A percentile compares a stretch with the other conserved stretches of the same genome.
phyloP scores from a whole-genome alignment of 2,888 invertebrate species.

The Eupithecia vulgata region DNA sequence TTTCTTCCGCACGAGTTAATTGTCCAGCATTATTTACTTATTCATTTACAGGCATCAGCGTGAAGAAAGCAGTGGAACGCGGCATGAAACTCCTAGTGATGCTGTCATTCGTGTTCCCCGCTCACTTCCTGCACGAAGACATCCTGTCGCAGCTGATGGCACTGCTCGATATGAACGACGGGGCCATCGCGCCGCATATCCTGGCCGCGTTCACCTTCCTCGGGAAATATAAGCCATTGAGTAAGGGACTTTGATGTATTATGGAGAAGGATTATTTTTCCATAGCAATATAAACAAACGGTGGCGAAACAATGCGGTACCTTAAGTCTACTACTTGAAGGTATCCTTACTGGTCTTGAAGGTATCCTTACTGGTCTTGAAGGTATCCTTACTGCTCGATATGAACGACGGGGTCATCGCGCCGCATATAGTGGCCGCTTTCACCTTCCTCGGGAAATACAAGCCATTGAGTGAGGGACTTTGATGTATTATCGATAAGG shows the following conservation, averaged over 20 bases:
- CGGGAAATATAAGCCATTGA: slow-evolving; percentile 93
- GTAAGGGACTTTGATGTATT: slow-evolving; percentile 69
- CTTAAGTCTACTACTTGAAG: neutral
- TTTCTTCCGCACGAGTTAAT: too few relatives aligned
- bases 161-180: slow-evolving; percentile 92
- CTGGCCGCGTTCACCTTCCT: slow-evolving; percentile 93
- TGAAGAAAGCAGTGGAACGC: slow-evolving; percentile 92
- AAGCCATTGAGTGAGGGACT: slow-evolving; percentile 88
- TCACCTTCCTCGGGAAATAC: slow-evolving; percentile 94
- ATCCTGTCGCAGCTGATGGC: slow-evolving; percentile 90
- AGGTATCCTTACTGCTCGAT: too few relatives aligned
- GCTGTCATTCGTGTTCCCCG: slow-evolving; percentile 96
- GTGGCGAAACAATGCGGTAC: neutral
- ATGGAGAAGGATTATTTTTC: neutral
- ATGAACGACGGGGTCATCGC: slow-evolving; percentile 92
- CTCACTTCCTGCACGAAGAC: slow-evolving; percentile 94
- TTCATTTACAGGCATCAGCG: slow-evolving; percentile 87
- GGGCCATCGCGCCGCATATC: slow-evolving; percentile 90
- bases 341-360: too few relatives aligned
- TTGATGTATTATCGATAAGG: neutral
- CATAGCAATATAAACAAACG: neutral
- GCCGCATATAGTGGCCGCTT: slow-evolving; percentile 91
- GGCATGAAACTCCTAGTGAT: slow-evolving; percentile 95
- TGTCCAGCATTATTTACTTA: too few relatives aligned
- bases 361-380: too few relatives aligned